Evolutionary conservation across 1,140 invertebrate species (phyloP), one percentile per base, ranked within the genome.

Genomic region (Calliphora vicina): DNA sequence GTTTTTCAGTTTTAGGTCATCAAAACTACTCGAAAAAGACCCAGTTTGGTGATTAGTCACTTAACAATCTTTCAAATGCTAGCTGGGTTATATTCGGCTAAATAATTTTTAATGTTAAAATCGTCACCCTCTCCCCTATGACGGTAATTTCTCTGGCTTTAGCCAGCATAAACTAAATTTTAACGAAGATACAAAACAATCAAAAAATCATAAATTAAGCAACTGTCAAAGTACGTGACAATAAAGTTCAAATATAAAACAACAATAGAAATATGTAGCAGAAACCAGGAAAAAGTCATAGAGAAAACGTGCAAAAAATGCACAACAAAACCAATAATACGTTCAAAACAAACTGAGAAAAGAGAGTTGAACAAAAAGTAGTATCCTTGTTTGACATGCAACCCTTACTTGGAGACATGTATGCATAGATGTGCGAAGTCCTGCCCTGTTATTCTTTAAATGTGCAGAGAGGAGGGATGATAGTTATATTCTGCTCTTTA

Each of bases 211-310:
- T 78, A 78, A 78, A 78, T 78, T 78, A 78, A 78, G 35, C 74
- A 78, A 78, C 74, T 78, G 74, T 45, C 74, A 78, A 78, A 78
- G 74, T 78, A 78, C 74, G 74, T 78, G 74, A 78, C 74, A 78
- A 78, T 78, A 78, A 78, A 78, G 74, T 78, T 78, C 35, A 78
- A 43, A 67, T 57, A 17, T n/a, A n/a, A n/a, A n/a, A n/a, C n/a
- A n/a, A n/a, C n/a, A n/a, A n/a, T n/a, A n/a, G n/a, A n/a, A n/a
- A n/a, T n/a, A n/a, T n/a, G n/a, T 15, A n/a, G 50, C 1, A 57
- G n/a, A 17, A 73, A 76, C 27, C 15, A 76, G 26, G 29, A 42
- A 57, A 17, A 13, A 78, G n/a, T 23, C 61, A 67, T 67, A 67
- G 17, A 23, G n/a, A 67, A 78, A 45, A 78, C 74, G 74, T 78